Conservation (phyloP, 2,797 vertebrate species). For the Sebastes minor region DNA sequence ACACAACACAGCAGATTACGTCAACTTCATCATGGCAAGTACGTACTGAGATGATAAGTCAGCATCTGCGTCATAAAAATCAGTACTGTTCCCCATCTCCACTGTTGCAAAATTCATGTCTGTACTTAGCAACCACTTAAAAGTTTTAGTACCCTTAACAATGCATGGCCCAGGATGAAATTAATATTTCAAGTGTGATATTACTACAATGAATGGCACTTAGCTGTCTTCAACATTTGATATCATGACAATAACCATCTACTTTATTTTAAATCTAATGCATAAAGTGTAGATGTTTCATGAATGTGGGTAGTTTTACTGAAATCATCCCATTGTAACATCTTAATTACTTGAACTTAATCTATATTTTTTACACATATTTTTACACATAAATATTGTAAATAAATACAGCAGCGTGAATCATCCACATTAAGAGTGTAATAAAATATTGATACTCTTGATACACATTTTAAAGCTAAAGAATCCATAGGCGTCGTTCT, state of each 20-base stretch:
- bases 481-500: too few species aligned
- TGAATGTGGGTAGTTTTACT: neutral
- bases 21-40: slow-evolving; percentile 57
- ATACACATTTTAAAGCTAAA: too few species aligned
- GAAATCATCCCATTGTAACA: neutral
- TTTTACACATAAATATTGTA: neutral
- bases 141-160: slow-evolving; percentile 34
- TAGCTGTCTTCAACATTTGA: slow-evolving; percentile 18
- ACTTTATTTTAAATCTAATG: slow-evolving; percentile 2
- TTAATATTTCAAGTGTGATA: slow-evolving; percentile 51
- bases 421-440: neutral
- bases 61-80: slow-evolving; percentile 56
- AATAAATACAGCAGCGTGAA: neutral
- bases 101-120: slow-evolving; percentile 58
- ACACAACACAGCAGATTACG: slow-evolving; percentile 52
- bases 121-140: slow-evolving; percentile 40
- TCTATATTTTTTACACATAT: neutral
- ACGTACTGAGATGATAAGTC: slow-evolving; percentile 24
- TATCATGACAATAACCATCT: neutral
- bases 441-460: accelerated
- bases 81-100: slow-evolving; percentile 21
- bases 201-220: slow-evolving; percentile 39
- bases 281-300: neutral
- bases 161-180: slow-evolving; percentile 26
- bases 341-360: neutral